Percentiles rank a stretch among this genome's conserved stretches.
Conservation (phyloP, 2,797 vertebrate genomes). For the Coendou prehensilis region DNA sequence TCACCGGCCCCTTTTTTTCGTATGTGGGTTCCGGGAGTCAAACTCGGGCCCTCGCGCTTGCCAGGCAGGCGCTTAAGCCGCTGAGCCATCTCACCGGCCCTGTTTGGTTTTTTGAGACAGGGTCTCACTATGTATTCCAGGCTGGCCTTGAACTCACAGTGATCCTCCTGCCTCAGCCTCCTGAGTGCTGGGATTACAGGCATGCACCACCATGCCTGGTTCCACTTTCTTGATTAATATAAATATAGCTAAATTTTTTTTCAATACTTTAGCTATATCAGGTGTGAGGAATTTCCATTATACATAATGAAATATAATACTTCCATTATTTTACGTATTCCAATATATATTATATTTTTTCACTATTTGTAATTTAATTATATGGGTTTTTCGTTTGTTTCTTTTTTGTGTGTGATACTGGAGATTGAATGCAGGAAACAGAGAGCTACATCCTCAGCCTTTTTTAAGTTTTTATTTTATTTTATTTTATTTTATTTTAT, state of each 20-base stretch:
- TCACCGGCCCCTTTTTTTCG: too few relatives aligned
- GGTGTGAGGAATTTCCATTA: neutral
- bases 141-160: neutral
- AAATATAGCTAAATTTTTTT: neutral
- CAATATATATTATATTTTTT: neutral
- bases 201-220: neutral
- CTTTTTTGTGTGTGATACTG: neutral
- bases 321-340: neutral
- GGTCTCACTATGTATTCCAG: neutral
- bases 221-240: neutral
- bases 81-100: too few relatives aligned
- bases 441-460: neutral
- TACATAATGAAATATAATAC: neutral
- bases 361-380: neutral
- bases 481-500: neutral
- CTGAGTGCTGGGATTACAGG: too few relatives aligned
- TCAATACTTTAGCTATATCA: neutral
- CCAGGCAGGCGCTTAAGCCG: too few relatives aligned
- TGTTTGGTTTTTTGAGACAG: neutral
- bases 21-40: too few relatives aligned
- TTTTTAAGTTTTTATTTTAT: neutral
- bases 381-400: neutral
- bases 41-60: too few relatives aligned
- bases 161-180: neutral
- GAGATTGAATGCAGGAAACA: neutral